Percentiles rank a stretch among this genome's conserved stretches.
These are phyloP conservation scores for Vulpes vulpes DNA, from an alignment of 2,113 vertebrate species.

Conservation along the genomic window DNA sequence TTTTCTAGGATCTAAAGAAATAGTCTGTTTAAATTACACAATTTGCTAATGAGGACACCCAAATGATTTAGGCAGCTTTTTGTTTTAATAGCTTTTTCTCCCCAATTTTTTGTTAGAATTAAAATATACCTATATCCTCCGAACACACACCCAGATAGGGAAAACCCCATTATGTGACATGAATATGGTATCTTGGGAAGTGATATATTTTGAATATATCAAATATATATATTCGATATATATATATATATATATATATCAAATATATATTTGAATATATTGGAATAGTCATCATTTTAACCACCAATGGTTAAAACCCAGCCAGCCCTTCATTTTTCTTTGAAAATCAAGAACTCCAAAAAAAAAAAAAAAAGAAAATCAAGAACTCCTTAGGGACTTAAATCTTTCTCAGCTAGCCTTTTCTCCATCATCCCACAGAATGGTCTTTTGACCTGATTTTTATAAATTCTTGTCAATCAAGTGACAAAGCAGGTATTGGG, in stretches of 20 bases:
- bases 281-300: slow-evolving; percentile 37
- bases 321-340: slow-evolving; percentile 44
- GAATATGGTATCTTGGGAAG: slow-evolving; percentile 35
- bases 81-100: slow-evolving; percentile 24
- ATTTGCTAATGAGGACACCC: background rate
- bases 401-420: slow-evolving; percentile 16
- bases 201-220: background rate
- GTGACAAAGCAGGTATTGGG: background rate
- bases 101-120: slow-evolving; percentile 12
- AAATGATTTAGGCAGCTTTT: slow-evolving; percentile 2
- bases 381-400: slow-evolving; percentile 7
- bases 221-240: no score
- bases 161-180: background rate
- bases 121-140: background rate
- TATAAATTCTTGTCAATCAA: slow-evolving; percentile 25
- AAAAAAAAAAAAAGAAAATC: background rate
- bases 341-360: slow-evolving; percentile 31
- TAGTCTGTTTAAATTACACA: background rate
- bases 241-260: no score
- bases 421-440: background rate
- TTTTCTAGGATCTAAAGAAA: slow-evolving; percentile 6
- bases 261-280: background rate
- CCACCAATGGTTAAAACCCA: slow-evolving; percentile 31
- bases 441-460: background rate
- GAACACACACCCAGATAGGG: background rate